Evolutionary conservation across 2,888 invertebrate genomes (phyloP).

Genomic region (Caenorhabditis angaria): DNA sequence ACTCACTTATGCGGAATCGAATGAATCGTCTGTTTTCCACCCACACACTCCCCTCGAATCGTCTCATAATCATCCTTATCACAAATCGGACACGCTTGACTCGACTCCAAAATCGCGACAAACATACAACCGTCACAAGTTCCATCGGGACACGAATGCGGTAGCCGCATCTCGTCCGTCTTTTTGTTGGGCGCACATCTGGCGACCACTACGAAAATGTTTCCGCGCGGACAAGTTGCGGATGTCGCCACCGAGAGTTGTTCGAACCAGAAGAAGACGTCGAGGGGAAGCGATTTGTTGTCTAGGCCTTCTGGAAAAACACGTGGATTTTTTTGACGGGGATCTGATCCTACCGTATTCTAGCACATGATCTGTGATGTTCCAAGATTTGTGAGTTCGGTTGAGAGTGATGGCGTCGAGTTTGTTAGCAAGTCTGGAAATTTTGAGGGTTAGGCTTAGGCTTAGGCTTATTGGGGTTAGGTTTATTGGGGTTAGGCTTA

Average conservation of each 20-base stretch:
- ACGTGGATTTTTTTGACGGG: not conserved
- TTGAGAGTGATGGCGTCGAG: constrained; percentile 56
- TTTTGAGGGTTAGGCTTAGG: not conserved
- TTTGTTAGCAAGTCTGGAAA: constrained; percentile 54
- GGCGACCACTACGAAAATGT: constrained; percentile 76
- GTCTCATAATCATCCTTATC: constrained; percentile 74
- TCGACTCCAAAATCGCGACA: constrained; percentile 66
- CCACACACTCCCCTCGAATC: constrained; percentile 76
- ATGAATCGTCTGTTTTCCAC: constrained; percentile 76
- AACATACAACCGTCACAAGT: constrained; percentile 79
- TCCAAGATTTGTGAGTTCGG: constrained; percentile 46
- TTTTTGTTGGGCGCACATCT: constrained; percentile 74
- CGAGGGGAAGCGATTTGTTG: constrained; percentile 56
- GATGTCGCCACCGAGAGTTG: constrained; percentile 24
- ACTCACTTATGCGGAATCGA: constrained; percentile 74
- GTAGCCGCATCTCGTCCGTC: constrained; percentile 55
- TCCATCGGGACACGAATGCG: constrained; percentile 73
- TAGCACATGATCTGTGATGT: constrained; percentile 60
- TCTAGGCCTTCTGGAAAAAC: constrained; percentile 38
- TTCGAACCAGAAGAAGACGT: constrained; percentile 68
- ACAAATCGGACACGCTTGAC: constrained; percentile 76
- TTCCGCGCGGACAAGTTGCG: constrained; percentile 75
- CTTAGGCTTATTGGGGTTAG: too few relatives aligned
- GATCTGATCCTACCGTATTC: constrained; percentile 63
- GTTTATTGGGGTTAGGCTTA: too few relatives aligned